Evolutionary conservation across 1,140 invertebrate genomes (phyloP), one percentile per base, ranked within the genome.

Genomic region (Psilanteris sp.): DNA sequence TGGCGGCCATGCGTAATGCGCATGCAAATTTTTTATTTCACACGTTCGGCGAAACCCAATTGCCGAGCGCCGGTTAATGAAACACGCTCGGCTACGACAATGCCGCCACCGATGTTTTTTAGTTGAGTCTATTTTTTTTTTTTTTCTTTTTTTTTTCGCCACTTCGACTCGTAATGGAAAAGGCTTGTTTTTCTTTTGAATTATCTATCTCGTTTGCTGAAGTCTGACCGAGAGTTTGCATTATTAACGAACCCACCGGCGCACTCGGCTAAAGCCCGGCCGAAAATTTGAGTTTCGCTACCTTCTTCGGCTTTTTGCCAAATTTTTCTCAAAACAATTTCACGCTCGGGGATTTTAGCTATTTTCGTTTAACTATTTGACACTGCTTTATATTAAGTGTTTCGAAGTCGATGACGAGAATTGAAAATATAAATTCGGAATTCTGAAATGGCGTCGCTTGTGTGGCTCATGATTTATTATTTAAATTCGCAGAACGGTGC

Each of bases 181-280:
- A 57, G 62, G 26, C 52, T 43, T 70, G 66, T 52, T 70, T 52
- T 70, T 59, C 52, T 70, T 70, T 43, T 59, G 44, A 70, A 52
- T 70, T 52, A 70, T 70, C 44, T 50, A 70, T 52, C 14, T 41
- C 34, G 54, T 50, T 70, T 41, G 36, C 27, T 9, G 6, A 52
- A 18, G 27, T 27, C 26, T 22, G 36, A 18, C 34, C 7, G 31
- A 26, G 29, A 26, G 43, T 70, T 59, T 59, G 54, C 43, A 70
- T 70, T 48, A 52, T 70, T 70, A 70, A 70, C 54, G 50, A 57
- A 57, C 13, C 6, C 13, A 27, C 2, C 10, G 43, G 1, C n/a
- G 22, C 9, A 9, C 8, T 34, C 15, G n/a, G 26, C 5, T 20
- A 5, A 20, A 20, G 14, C 6, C n/a, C 8, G 0, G 10, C 14